Base-by-base conservation (phyloP, 2,797 vertebrate genomes). In the Dendrocincla fuliginosa region DNA sequence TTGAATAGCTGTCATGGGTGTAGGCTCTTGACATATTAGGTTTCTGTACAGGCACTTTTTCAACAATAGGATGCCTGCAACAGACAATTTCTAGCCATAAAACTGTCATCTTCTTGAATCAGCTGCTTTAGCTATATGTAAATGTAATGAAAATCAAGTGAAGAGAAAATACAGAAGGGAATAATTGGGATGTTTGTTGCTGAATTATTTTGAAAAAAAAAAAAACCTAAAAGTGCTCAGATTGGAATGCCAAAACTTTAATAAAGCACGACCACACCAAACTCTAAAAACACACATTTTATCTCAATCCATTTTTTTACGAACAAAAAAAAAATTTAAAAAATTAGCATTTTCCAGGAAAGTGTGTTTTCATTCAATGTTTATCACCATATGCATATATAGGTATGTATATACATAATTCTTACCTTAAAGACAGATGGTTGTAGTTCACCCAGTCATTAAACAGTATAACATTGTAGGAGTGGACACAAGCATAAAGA, bases 11-110 rank as follows among this genome's bases (percentile, higher is more conserved):
- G 28, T 83, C 13, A 7, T 15, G 11, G 10, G 4, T 71, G 37
- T 11, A 60, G 44, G 57, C 19, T 56, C 24, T 25, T n/a, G 53
- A 35, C 22, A 32, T 1, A 4, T 14, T 25, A 0, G 0, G 42
- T 50, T 89, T 68, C 30, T 84, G n/a, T 59, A 57, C 52, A 78
- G 35, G 41, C n/a, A 37, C 35, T 68, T 70, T 59, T 65, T 64
- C 42, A 92, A 68, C 11, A 88, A 60, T 6, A n/a, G 16, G 44
- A 70, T 19, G 11, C 37, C 41, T 61, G 39, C 44, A 84, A 73
- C 6, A 79, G 44, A n/a, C 39, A 42, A 83, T 39, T 74, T 32
- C 49, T 64, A 44, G 19, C 17, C 64, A 56, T 24, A 49, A 87
- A 87, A 35, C 15, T 25, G 5, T n/a, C 7, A 1, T 30, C 30